phyloP scores from a whole-genome alignment of 2,113 vertebrate species.

The Rhynchomys soricoides region DNA sequence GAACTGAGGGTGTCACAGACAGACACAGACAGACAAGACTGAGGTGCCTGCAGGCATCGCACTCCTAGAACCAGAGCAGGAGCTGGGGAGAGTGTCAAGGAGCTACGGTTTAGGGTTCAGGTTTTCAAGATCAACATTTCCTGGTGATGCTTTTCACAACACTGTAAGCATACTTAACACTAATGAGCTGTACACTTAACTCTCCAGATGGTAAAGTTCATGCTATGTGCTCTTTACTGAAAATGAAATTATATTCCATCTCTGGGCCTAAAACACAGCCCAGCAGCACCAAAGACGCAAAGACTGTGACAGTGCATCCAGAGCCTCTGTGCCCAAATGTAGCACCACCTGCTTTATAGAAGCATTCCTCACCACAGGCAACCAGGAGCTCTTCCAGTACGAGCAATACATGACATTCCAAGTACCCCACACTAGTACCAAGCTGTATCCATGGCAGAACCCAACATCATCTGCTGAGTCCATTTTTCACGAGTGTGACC shows the following conservation, averaged over 20 bases:
- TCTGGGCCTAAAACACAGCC: not conserved
- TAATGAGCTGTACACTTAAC: not conserved
- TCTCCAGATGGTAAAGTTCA: not conserved
- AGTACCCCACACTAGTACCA: not conserved
- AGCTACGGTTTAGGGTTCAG: not conserved
- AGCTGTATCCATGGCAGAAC: not conserved
- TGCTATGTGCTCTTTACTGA: not conserved
- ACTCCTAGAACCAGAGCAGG: not conserved
- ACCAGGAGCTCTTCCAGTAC: not conserved
- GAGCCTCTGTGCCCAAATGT: no score
- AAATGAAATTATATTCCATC: not conserved
- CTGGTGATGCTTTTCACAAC: not conserved
- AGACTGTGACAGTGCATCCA: accelerated
- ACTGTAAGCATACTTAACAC: not conserved
- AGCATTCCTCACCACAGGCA: not conserved
- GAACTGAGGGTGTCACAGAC: not conserved
- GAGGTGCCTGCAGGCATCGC: not conserved
- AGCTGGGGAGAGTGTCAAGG: not conserved
- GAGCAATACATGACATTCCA: not conserved
- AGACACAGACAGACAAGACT: not conserved
- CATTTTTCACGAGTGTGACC: not conserved
- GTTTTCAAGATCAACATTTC: not conserved
- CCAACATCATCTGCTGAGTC: not conserved
- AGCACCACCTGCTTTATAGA: not conserved
- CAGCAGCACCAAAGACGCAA: not conserved